Evolutionary conservation across 2,888 invertebrate species (phyloP).

Genomic region (Xanthorhoe spadicearia): DNA sequence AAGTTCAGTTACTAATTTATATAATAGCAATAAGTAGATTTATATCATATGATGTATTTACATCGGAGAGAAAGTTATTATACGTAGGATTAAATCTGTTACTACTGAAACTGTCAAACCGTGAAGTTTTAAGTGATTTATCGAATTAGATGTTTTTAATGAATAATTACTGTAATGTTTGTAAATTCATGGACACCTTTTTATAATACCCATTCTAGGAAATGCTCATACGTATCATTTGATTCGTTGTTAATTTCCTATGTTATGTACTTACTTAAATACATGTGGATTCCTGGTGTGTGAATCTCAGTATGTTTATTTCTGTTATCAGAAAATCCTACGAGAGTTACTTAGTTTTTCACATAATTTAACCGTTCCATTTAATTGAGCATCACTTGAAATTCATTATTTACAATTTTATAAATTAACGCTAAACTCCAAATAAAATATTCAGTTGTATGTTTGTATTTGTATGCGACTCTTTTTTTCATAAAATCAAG

Average conservation of each 20-base stretch:
- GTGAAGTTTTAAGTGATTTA: constrained; percentile 6
- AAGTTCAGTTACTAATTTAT: constrained; percentile 56
- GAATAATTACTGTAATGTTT: not conserved
- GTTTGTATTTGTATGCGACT: constrained; percentile 6
- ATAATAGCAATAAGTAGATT: constrained; percentile 67
- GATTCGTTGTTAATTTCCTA: not conserved
- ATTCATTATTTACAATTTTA: not conserved
- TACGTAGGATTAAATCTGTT: constrained; percentile 43
- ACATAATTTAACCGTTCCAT: constrained; percentile 66
- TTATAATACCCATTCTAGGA: not conserved
- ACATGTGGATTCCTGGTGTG: constrained; percentile 50
- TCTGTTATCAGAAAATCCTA: constrained; percentile 33
- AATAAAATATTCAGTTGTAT: constrained; percentile 6
- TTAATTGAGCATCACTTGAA: constrained; percentile 47
- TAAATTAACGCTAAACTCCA: not conserved
- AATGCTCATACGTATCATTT: not conserved
- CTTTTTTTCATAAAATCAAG: not conserved
- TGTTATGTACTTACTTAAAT: not conserved
- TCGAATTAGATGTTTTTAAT: constrained; percentile 13
- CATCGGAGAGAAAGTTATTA: constrained; percentile 58
- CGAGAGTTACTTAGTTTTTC: constrained; percentile 45
- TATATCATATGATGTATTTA: constrained; percentile 47
- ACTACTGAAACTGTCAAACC: constrained; percentile 21
- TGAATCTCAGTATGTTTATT: constrained; percentile 58
- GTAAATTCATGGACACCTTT: not conserved